A percentile compares a stretch with the other conserved stretches of the same genome.
Conservation (phyloP, 1,140 invertebrate genomes). For the Macrotrachela quadricornifera region DNA sequence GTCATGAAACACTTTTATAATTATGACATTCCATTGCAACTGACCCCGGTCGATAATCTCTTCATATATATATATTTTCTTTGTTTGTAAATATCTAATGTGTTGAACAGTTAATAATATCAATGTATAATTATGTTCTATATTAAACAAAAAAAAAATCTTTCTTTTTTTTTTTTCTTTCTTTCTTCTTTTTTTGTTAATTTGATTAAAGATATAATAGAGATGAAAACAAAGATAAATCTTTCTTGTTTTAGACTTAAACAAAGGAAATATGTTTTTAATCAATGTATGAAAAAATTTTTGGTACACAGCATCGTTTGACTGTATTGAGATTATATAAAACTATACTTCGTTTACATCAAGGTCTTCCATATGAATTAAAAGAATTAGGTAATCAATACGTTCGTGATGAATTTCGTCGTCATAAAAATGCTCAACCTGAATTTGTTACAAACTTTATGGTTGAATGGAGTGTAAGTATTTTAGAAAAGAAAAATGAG, state of each 20-base stretch:
- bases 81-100: no score
- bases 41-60: no score
- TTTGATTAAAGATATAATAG: no score
- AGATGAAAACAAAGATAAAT: neutral
- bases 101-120: no score
- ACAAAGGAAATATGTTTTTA: neutral
- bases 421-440: constrained; percentile 51
- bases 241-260: constrained; percentile 3
- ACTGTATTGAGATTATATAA: constrained; percentile 57
- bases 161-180: no score
- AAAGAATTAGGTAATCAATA: constrained; percentile 45
- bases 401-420: constrained; percentile 61
- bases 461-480: constrained; percentile 62
- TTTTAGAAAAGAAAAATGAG: neutral
- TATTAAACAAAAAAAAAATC: no score
- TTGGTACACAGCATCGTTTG: constrained; percentile 34
- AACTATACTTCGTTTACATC: constrained; percentile 57
- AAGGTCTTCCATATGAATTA: constrained; percentile 52
- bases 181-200: no score
- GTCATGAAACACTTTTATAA: no score
- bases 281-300: neutral
- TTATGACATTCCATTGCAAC: no score
- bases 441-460: constrained; percentile 52
- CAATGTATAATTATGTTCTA: no score
- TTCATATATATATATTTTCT: no score